Conservation (phyloP, 2,113 vertebrate genomes). For the Setophaga petechia region DNA sequence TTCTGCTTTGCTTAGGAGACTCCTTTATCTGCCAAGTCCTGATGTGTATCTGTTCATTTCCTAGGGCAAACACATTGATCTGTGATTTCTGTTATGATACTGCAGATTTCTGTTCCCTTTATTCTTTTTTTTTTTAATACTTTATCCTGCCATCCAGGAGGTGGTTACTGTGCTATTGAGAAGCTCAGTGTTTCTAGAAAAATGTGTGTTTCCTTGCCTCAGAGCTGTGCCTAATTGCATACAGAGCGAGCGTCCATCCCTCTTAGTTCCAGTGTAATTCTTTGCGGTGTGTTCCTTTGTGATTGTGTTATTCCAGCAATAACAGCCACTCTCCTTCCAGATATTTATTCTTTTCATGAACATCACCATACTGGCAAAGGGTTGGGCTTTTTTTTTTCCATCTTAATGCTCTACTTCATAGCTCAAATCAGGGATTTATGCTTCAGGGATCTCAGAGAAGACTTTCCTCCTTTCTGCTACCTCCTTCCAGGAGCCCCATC, state of each 20-base stretch:
- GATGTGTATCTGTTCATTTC: conserved; percentile 63
- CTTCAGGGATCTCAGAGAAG: neutral
- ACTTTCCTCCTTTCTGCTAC: neutral
- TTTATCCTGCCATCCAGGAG: conserved; percentile 32
- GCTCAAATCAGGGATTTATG: conserved; percentile 38
- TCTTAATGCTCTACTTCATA: conserved; percentile 42
- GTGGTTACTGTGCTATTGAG: conserved; percentile 15
- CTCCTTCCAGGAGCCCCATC: conserved; percentile 15
- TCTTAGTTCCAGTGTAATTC: conserved; percentile 53
- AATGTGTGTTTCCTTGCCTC: conserved; percentile 38
- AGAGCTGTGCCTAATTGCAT: conserved; percentile 48
- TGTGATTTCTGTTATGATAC: conserved; percentile 63
- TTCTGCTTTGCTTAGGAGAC: conserved; percentile 61
- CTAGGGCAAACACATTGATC: conserved; percentile 57
- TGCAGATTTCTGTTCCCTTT: conserved; percentile 32
- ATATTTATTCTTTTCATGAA: conserved; percentile 67
- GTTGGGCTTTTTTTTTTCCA: neutral
- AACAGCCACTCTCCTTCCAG: conserved; percentile 56
- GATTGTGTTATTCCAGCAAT: conserved; percentile 65
- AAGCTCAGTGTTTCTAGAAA: conserved; percentile 20
- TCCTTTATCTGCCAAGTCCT: conserved; percentile 57
- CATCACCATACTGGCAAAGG: conserved; percentile 27
- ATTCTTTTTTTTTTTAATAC: neutral
- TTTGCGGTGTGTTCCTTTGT: conserved; percentile 58
- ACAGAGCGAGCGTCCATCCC: conserved; percentile 15